Evolutionary conservation across 2,888 invertebrate genomes (phyloP).

Genomic region (Polydrusus cervinus): DNA sequence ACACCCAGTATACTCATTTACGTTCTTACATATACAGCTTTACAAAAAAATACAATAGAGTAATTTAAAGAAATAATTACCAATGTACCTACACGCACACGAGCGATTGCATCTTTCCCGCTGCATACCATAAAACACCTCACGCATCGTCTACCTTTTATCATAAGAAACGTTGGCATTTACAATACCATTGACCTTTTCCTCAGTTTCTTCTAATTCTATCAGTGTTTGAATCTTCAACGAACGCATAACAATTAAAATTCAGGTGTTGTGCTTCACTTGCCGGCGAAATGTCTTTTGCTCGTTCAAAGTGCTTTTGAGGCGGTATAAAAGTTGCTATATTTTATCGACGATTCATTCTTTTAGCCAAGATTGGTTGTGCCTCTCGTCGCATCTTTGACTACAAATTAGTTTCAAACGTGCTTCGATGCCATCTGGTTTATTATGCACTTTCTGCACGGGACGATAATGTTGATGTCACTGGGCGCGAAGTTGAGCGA

Average conservation of each 20-base stretch:
- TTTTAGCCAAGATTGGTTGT: slow-evolving; percentile 25
- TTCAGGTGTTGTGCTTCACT: slow-evolving; percentile 43
- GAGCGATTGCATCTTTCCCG: slow-evolving; percentile 18
- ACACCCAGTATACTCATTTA: no score
- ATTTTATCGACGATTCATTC: slow-evolving; percentile 22
- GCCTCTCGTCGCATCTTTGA: slow-evolving; percentile 20
- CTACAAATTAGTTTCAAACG: slow-evolving; percentile 41
- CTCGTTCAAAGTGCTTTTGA: slow-evolving; percentile 41
- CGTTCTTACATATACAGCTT: no score
- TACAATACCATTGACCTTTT: slow-evolving; percentile 40
- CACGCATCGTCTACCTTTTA: slow-evolving; percentile 38
- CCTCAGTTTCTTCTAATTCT: slow-evolving; percentile 42
- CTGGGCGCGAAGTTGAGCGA: no score
- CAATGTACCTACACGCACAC: slow-evolving; percentile 31
- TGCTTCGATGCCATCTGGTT: background rate
- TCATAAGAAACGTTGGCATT: slow-evolving; percentile 33
- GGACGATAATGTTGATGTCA: no score
- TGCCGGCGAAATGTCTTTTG: slow-evolving; percentile 46
- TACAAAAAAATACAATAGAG: background rate
- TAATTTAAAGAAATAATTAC: slow-evolving; percentile 40
- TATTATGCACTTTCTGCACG: background rate
- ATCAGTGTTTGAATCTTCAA: slow-evolving; percentile 47
- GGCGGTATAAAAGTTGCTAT: slow-evolving; percentile 43
- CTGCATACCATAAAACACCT: slow-evolving; percentile 45
- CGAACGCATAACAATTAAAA: slow-evolving; percentile 49